A percentile compares a stretch with the other conserved stretches of the same genome.
phyloP scores from a whole-genome alignment of 2,888 invertebrate genomes.

The Oxystoma pomonae region DNA sequence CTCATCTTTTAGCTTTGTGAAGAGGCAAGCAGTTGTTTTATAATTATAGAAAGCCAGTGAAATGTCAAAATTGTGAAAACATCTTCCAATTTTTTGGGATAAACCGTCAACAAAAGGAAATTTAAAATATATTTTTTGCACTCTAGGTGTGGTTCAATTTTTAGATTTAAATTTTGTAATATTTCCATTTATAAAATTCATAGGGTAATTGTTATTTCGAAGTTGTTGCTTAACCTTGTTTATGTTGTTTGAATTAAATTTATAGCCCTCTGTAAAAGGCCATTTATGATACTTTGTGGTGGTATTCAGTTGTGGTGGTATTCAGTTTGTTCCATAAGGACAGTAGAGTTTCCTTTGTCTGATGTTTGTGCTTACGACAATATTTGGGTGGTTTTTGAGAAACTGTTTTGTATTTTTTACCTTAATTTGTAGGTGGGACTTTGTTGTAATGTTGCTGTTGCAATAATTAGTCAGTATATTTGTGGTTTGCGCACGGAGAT shows the following conservation, averaged over 20 bases:
- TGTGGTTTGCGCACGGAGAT: neutral
- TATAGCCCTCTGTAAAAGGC: neutral
- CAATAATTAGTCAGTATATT: neutral
- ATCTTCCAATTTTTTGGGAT: neutral
- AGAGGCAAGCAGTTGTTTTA: neutral
- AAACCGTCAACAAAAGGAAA: no score
- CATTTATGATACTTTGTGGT: neutral
- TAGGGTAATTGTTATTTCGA: no score
- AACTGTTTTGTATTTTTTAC: neutral
- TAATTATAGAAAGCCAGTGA: neutral
- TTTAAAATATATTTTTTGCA: neutral
- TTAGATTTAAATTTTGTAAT: neutral
- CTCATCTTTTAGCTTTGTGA: neutral
- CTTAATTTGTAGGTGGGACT: no score
- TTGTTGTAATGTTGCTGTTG: neutral
- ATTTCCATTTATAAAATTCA: no score
- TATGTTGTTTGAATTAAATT: neutral
- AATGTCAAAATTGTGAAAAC: neutral
- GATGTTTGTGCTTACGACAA: no score
- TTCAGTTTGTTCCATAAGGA: neutral
- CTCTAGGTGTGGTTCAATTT: neutral
- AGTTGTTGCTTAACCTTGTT: neutral
- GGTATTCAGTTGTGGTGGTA: neutral
- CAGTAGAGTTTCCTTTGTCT: no score
- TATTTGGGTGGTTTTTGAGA: no score